Evolutionary conservation across 2,113 vertebrate species (phyloP).

Genomic region (Microcebus griseorufus): DNA sequence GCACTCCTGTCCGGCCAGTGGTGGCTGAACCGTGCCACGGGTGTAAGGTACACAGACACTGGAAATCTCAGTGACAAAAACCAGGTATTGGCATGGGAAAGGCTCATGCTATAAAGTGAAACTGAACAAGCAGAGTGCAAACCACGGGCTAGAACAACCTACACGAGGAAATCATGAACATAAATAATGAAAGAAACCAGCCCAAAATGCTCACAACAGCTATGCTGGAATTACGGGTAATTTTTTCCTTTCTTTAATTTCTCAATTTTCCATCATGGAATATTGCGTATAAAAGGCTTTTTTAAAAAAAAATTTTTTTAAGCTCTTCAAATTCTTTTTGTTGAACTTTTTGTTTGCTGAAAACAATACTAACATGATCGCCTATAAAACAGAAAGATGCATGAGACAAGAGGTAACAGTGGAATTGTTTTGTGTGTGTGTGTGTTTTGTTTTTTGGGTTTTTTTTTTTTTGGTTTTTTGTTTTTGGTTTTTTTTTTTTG

Average conservation of each 20-base stretch:
- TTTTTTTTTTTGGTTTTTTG: no score
- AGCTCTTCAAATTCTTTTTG: no score
- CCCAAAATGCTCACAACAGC: neutral
- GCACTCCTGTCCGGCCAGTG: fast-evolving
- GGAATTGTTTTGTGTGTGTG: no score
- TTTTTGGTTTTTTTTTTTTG: no score
- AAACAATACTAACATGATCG: no score
- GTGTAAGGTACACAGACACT: neutral
- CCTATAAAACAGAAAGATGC: no score
- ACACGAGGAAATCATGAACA: fast-evolving
- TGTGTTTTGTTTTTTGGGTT: no score
- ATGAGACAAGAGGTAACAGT: no score
- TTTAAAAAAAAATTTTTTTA: neutral
- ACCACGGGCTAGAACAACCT: fast-evolving
- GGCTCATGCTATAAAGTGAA: no score
- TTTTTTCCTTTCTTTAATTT: neutral
- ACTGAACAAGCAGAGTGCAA: no score
- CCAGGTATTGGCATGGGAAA: neutral
- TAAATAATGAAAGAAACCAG: neutral
- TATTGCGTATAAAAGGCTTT: neutral
- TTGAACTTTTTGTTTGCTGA: neutral
- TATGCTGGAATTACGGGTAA: fast-evolving
- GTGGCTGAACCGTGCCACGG: neutral
- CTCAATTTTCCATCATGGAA: neutral
- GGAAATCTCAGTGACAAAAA: neutral